phyloP scores from a whole-genome alignment of 2,113 vertebrate species.

The Plestiodon gilberti region DNA sequence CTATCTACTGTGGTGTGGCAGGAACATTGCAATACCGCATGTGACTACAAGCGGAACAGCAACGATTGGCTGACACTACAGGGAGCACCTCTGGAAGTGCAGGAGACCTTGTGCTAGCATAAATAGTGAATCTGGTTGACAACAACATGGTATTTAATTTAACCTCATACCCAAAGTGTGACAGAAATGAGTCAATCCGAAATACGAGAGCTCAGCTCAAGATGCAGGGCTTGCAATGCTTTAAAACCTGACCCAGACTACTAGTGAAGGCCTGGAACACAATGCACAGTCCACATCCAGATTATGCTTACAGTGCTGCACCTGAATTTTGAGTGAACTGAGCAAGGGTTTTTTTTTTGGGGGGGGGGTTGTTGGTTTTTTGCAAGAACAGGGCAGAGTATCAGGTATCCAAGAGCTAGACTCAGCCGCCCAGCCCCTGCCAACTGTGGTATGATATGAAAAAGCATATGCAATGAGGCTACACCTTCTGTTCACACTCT shows the following conservation, averaged over 20 bases:
- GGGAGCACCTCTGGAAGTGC: too few species aligned
- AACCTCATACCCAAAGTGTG: background rate
- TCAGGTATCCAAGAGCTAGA: conserved; percentile 49
- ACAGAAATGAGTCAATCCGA: too few species aligned
- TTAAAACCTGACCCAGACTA: background rate
- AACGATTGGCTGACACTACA: too few species aligned
- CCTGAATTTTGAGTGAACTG: background rate
- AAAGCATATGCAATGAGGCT: conserved; percentile 65
- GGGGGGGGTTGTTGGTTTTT: background rate
- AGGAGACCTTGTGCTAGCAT: too few species aligned
- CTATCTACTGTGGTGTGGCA: too few species aligned
- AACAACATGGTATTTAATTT: background rate
- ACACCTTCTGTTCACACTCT: conserved; percentile 51
- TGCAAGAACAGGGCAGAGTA: conserved; percentile 15
- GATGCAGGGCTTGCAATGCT: background rate
- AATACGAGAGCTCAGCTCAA: background rate
- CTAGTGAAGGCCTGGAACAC: too few species aligned
- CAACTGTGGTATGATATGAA: conserved; percentile 37
- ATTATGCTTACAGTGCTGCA: background rate
- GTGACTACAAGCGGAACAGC: too few species aligned
- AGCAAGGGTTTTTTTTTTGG: background rate
- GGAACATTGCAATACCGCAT: too few species aligned
- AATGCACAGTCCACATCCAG: background rate
- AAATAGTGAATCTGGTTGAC: background rate
- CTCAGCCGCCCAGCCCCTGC: background rate